Percentiles rank a stretch among this genome's conserved stretches.
phyloP scores from a whole-genome alignment of 2,888 invertebrate species.

The Lasius platythorax region DNA sequence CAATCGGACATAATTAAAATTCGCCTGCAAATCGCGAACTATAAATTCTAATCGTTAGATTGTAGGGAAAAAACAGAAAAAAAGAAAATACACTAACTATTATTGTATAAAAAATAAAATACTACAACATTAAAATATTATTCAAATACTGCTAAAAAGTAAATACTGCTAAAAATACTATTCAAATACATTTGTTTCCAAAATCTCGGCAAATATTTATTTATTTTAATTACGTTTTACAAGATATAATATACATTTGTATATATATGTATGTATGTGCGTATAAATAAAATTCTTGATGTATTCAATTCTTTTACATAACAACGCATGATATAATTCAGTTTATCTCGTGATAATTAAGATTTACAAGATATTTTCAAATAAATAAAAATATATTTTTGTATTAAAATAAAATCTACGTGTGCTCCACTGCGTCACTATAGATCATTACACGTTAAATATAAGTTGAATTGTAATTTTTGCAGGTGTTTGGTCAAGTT shows the following conservation, averaged over 20 bases:
- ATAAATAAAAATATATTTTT: not conserved
- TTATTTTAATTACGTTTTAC: not conserved
- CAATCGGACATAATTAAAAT: slow-evolving; percentile 15
- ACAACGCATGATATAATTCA: not conserved
- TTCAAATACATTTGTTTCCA: not conserved
- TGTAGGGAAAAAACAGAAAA: not conserved
- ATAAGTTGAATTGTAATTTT: slow-evolving; percentile 12
- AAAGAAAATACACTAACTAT: not conserved
- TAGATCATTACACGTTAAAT: not conserved
- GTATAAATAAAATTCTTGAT: too few relatives aligned
- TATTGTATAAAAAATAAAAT: too few relatives aligned
- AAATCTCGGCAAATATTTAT: not conserved
- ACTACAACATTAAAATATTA: too few relatives aligned
- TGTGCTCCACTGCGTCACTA: not conserved
- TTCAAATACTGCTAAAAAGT: too few relatives aligned
- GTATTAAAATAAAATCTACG: not conserved
- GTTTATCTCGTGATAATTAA: not conserved
- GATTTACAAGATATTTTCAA: not conserved
- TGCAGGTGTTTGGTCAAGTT: slow-evolving; percentile 92
- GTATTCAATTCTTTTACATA: too few relatives aligned
- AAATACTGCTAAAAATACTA: too few relatives aligned
- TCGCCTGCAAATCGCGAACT: not conserved
- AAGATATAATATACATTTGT: too few relatives aligned
- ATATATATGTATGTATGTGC: too few relatives aligned
- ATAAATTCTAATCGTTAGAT: not conserved